Base-by-base conservation (phyloP, 2,888 invertebrate species). In the Choristoneura rosaceana region DNA sequence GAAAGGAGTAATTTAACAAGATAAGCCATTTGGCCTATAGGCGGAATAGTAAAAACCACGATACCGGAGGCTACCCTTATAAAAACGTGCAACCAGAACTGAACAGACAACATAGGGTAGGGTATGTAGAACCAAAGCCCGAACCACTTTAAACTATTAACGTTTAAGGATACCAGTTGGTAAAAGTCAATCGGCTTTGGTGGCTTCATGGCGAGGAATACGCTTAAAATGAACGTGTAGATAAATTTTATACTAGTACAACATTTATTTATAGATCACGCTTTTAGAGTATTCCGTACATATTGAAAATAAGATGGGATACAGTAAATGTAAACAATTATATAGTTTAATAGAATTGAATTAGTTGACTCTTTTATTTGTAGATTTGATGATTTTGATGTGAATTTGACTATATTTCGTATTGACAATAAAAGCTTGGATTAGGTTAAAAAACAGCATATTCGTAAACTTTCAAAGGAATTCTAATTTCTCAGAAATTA, bases 91-190 rank as follows among this genome's bases (percentile, higher is more conserved):
- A 81, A 8, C 85, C 87, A 87, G 76, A 83, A 89, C 73, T 75
- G 76, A 33, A 79, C 47, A 45, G 82, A 81, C 60, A 78, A 82
- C 45, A 70, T 67, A 8, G 82, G 47, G 76, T 87, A 75, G 0
- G 86, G 82, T 78, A 87, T 86, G 41, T 77, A 86, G 68, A 87
- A 82, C 87, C 88, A 89, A 63, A 89, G 61, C 8, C 84, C 80
- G 34, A 78, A 79, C 7, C 79, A 74, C 74, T 87, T 84, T n/a
- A 90, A 75, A 12, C 82, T 74, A 38, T 75, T 75, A 17, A 87
- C 78, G 75, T 87, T 83, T 76, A 85, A 74, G 38, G 85, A 83
- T 61, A 89, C 79, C 65, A 85, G 82, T 50, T 76, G 78, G 38
- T 78, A 80, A 41, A 82, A 78, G 77, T 89, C 82, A 38, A 82